Evolutionary conservation across 2,888 invertebrate species (phyloP), one percentile per base, ranked within the genome.

Genomic region (Drosophila sordidapex): DNA sequence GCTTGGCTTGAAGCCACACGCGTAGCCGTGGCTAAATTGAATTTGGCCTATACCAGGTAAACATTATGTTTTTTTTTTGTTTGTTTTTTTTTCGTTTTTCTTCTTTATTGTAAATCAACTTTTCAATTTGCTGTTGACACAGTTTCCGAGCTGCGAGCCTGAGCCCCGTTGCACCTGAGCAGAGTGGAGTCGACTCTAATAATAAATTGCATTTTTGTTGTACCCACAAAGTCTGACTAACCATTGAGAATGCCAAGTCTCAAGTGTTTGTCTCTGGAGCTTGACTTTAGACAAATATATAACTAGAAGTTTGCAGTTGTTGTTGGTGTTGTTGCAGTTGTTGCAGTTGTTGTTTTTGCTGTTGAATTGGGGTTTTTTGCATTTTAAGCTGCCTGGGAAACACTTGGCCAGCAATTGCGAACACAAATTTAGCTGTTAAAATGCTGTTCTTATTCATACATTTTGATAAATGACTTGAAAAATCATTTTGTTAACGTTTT

Each of bases 121-220:
- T 87, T 86, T 86, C 79, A 89, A 86, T 87, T 82, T 81, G 82
- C 70, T 80, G 89, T 84, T 87, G 89, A 89, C 86, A 87, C 89
- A 88, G 86, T 89, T 87, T 88, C 65, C 33, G 40, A 74, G 74
- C 63, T 88, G 63, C 33, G 40, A 67, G 74, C 63, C 48, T 35
- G 36, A 43, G 51, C 64, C 15, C 54, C 60, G 70, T 63, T 87
- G 85, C 84, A 86, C 87, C 82, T 88, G 83, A 85, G 83, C 74
- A 53, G 67, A 52, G 54, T 7, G 4, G 10, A 43, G 58, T 25
- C 63, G 48, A 73, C 49, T 77, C 57, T 70, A 64, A 72, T 76
- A 83, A 83, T 83, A 84, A 87, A 84, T 85, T 85, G 87, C 87
- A 81, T 81, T 81, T 81, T 64, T 56, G 60, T 54, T 57, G 63